phyloP scores from a whole-genome alignment of 2,888 invertebrate genomes.

The Phaonia tiefii region DNA sequence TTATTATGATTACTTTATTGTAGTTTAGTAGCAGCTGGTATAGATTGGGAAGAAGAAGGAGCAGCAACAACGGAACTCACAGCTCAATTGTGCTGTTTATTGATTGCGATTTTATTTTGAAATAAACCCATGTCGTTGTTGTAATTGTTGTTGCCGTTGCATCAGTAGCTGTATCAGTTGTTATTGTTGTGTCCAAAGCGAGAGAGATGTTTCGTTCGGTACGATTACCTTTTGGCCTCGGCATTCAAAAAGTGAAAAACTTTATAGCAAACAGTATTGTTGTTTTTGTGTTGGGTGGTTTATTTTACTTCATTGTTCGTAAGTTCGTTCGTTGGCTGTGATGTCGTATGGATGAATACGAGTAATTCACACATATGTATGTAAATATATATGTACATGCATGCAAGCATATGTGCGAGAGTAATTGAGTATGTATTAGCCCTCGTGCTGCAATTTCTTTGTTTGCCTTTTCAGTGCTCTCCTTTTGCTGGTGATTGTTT shows the following conservation, averaged over 20 bases:
- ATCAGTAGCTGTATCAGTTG: neutral
- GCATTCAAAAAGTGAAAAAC: slow-evolving; percentile 69
- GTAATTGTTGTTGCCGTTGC: slow-evolving; percentile 27
- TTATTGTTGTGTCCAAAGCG: slow-evolving; percentile 51
- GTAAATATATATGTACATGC: neutral
- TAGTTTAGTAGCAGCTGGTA: slow-evolving; percentile 24
- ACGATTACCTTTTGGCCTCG: slow-evolving; percentile 69
- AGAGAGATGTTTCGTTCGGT: slow-evolving; percentile 39
- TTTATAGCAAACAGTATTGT: slow-evolving; percentile 39
- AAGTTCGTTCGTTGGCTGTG: neutral
- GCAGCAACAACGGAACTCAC: no score
- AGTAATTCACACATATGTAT: neutral
- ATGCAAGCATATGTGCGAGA: no score
- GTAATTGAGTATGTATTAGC: neutral
- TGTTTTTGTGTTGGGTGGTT: slow-evolving; percentile 16
- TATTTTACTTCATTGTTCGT: slow-evolving; percentile 37
- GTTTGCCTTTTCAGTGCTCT: neutral
- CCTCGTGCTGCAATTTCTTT: neutral
- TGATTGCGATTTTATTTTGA: slow-evolving; percentile 7
- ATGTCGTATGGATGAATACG: neutral
- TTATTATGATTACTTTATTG: slow-evolving; percentile 52
- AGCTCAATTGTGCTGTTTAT: neutral
- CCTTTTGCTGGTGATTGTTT: neutral
- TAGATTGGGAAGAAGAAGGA: no score
- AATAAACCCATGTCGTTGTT: slow-evolving; percentile 42